Base-by-base conservation (phyloP, 1,140 invertebrate genomes). In the Philaenus spumarius region DNA sequence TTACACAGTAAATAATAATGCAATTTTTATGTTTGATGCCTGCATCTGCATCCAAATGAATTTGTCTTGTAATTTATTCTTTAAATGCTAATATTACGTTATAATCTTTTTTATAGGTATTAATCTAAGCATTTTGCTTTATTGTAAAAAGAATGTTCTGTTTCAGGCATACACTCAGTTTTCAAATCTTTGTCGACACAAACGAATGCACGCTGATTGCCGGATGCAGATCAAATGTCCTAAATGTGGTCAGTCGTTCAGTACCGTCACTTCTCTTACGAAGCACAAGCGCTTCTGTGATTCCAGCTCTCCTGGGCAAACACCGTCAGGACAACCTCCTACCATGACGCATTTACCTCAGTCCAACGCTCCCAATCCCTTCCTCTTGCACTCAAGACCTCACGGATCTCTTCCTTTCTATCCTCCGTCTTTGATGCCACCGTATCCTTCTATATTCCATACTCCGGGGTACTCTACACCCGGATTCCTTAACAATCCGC, bases 101-200 rank as follows among this genome's bases (percentile, higher is more conserved):
- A n/a, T n/a, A n/a, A n/a, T n/a, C n/a, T n/a, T n/a, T n/a, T n/a
- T n/a, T n/a, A n/a, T n/a, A n/a, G n/a, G n/a, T n/a, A n/a, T n/a
- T 30, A 4, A 9, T 30, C 3, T 43, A 30, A 30, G 26, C 26
- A 30, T 4, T 30, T 30, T 30, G 26, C 26, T 30, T 30, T 9
- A 30, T 30, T 30, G 26, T 4, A 30, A 30, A 15, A 42, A 42
- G 19, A n/a, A 15, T 5, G 2, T 72, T 60, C 78, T 76, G 72
- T 84, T 86, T 58, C 88, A 93, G 82, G 85, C 95, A 1, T 99
- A 99, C 77, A 99, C 97, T 0, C 97, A 99, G 77, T 99, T 99
- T 73, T 98, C 96, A 12, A 99, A 99, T 73, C 79, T 99, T 64
- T 99, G 97, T 71, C 86, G 97, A 17, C 97, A 99, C 77, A 98